These are phyloP conservation scores for Semicossyphus pulcher DNA, from an alignment of 2,113 vertebrate species.

Conservation along the genomic window DNA sequence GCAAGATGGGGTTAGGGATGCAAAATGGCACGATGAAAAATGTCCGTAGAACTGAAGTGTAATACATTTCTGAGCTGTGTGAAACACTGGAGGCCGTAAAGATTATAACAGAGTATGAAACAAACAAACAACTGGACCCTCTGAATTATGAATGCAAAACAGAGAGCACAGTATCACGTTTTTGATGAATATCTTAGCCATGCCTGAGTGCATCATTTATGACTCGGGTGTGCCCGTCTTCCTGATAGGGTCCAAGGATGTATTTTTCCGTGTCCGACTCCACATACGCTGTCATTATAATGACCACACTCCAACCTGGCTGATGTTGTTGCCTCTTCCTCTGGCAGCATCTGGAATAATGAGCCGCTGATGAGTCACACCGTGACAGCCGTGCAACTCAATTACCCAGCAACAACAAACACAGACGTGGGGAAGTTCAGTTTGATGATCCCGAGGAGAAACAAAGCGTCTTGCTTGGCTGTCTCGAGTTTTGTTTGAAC, in stretches of 20 bases:
- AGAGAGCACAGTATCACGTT: constrained; percentile 19
- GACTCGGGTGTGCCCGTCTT: constrained; percentile 20
- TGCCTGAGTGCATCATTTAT: constrained; percentile 47
- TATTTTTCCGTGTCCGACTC: constrained; percentile 19
- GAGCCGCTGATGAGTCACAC: constrained; percentile 67
- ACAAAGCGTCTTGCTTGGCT: constrained; percentile 26
- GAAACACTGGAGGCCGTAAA: neutral
- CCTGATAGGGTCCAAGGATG: constrained; percentile 25
- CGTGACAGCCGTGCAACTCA: constrained; percentile 62
- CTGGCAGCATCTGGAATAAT: constrained; percentile 58
- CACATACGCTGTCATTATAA: constrained; percentile 47
- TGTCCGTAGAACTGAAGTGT: neutral
- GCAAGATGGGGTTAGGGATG: neutral
- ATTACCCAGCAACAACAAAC: constrained; percentile 69
- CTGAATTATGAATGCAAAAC: constrained; percentile 37
- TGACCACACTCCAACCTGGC: constrained; percentile 42
- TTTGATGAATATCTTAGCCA: constrained; percentile 56
- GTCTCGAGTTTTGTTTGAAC: constrained; percentile 40
- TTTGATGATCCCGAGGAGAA: constrained; percentile 53
- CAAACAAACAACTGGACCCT: neutral
- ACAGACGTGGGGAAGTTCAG: constrained; percentile 28
- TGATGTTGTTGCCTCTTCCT: constrained; percentile 40
- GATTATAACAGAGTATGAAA: neutral
- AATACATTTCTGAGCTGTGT: neutral
- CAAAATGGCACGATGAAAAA: neutral